Evolutionary conservation across 30 jellyfish, hydroid and myxozoan genomes (phyloP).

Genomic region (Turritopsis dohrnii): DNA sequence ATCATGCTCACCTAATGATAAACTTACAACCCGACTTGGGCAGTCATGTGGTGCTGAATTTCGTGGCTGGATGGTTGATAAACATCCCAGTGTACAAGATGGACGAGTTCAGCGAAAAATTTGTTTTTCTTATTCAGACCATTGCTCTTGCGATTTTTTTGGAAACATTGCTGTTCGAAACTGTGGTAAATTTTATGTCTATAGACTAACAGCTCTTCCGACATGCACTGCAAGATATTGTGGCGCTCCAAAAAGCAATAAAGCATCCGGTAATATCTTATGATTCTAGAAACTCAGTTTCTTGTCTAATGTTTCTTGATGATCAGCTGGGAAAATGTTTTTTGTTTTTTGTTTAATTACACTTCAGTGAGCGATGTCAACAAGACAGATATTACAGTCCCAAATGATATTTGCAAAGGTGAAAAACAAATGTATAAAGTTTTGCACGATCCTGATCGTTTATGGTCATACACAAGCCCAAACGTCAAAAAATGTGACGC

Average conservation of each 20-base stretch:
- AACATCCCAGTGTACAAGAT: conserved; percentile 49
- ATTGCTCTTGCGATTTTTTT: conserved; percentile 48
- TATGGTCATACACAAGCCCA: conserved; percentile 48
- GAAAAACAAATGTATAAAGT: conserved; percentile 16
- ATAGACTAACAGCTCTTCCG: conserved; percentile 57
- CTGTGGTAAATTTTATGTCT: conserved; percentile 72
- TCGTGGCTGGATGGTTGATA: conserved; percentile 64
- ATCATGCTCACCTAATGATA: conserved; percentile 27
- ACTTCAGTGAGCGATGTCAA: conserved; percentile 17
- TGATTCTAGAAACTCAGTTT: too few relatives aligned
- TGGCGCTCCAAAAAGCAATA: conserved; percentile 39
- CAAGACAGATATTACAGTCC: neutral
- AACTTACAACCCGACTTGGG: conserved; percentile 17
- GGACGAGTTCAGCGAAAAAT: conserved; percentile 62
- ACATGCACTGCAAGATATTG: conserved; percentile 73
- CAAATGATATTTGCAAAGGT: conserved; percentile 37
- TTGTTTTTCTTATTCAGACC: conserved; percentile 57
- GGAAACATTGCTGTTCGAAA: conserved; percentile 49
- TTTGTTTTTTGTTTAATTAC: neutral
- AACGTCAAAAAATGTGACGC: conserved; percentile 57
- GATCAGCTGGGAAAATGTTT: neutral
- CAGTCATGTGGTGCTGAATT: conserved; percentile 55
- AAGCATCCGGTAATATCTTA: conserved; percentile 21
- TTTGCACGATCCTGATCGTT: conserved; percentile 48
- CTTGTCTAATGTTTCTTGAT: too few relatives aligned